phyloP scores from a whole-genome alignment of 2,888 invertebrate species.

The Eupithecia pulchellata region DNA sequence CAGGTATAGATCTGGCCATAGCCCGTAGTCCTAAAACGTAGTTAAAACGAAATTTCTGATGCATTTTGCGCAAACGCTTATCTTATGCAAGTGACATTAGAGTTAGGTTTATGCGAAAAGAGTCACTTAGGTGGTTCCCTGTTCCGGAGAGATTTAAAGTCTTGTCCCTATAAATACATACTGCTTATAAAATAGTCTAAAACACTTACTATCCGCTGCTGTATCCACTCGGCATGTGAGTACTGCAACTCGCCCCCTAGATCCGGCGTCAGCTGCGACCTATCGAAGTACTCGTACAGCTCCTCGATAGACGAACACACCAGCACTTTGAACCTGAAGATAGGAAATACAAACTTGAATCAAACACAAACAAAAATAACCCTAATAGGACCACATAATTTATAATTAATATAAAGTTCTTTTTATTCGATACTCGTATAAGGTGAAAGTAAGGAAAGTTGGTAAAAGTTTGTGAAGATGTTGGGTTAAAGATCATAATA shows the following conservation, averaged over 20 bases:
- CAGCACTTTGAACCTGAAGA: slow-evolving; percentile 91
- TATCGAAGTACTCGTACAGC: slow-evolving; percentile 93
- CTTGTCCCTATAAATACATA: background rate
- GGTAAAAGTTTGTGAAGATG: background rate
- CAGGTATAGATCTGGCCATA: too few relatives aligned
- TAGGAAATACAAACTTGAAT: background rate
- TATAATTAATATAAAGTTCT: too few relatives aligned
- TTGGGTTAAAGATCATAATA: background rate
- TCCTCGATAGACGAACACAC: slow-evolving; percentile 94
- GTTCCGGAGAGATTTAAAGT: too few relatives aligned
- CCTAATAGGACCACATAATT: too few relatives aligned
- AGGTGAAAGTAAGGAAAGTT: too few relatives aligned
- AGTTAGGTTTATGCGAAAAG: too few relatives aligned
- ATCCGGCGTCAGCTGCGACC: slow-evolving; percentile 94
- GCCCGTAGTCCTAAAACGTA: too few relatives aligned
- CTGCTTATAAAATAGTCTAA: background rate
- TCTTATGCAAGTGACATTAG: too few relatives aligned
- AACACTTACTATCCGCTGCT: slow-evolving; percentile 94
- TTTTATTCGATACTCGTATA: too few relatives aligned
- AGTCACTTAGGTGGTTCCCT: background rate
- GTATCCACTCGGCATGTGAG: slow-evolving; percentile 98
- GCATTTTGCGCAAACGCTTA: too few relatives aligned
- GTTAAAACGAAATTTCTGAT: too few relatives aligned
- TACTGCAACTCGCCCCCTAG: slow-evolving; percentile 95
- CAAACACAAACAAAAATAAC: background rate